Percentiles rank a stretch among this genome's conserved stretches.
Evolutionary conservation across 2,797 vertebrate genomes (phyloP).

Genomic region (Ptychadena robeensis): DNA sequence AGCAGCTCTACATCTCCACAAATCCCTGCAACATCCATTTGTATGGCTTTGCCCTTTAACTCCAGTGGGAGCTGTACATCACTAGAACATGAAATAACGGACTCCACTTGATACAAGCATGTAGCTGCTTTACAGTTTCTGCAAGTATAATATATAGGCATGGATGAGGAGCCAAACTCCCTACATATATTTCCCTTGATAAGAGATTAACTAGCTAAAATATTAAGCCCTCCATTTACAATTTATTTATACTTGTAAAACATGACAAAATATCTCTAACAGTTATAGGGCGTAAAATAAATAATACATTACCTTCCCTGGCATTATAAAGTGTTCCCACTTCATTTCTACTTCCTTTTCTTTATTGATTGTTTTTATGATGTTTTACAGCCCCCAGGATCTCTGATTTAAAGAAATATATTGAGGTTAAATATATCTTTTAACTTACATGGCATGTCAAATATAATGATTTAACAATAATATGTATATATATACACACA

Average conservation of each 20-base stretch:
- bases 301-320: conserved; percentile 69
- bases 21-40: not conserved
- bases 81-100: not conserved
- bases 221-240: conserved; percentile 46
- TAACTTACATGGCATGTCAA: not conserved
- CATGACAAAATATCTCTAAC: conserved; percentile 45
- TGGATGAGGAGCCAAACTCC: not conserved
- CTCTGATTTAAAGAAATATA: conserved; percentile 71
- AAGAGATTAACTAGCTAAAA: conserved; percentile 48
- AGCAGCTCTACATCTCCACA: not conserved
- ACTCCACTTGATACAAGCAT: not conserved
- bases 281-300: conserved; percentile 16
- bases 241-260: conserved; percentile 51
- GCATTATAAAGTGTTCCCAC: conserved; percentile 76
- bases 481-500: no score
- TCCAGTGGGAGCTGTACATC: not conserved
- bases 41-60: not conserved
- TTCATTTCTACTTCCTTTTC: conserved; percentile 72
- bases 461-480: no score
- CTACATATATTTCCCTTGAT: conserved; percentile 35
- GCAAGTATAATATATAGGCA: conserved; percentile 6
- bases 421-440: not conserved
- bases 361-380: conserved; percentile 71
- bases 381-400: conserved; percentile 76
- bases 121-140: conserved; percentile 19